phyloP scores from a whole-genome alignment of 2,888 invertebrate species.

The Drosophila gaucha region DNA sequence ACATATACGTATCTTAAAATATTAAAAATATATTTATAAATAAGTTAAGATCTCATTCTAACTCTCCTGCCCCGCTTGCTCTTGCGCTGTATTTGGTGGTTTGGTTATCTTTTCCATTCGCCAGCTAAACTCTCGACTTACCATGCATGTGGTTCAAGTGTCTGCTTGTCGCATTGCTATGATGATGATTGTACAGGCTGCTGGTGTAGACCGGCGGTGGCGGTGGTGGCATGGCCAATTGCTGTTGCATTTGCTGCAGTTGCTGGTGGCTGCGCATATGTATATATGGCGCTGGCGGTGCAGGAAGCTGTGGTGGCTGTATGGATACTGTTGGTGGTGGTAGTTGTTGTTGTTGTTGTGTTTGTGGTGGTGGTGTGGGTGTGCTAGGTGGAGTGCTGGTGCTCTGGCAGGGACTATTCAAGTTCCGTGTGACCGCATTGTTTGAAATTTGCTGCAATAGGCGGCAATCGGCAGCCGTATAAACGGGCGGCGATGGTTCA shows the following conservation, averaged over 20 bases:
- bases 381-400: slow-evolving; percentile 72
- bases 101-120: slow-evolving; percentile 23
- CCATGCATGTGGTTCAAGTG: slow-evolving; percentile 78
- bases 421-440: slow-evolving; percentile 79
- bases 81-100: slow-evolving; percentile 33
- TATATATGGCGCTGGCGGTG: slow-evolving; percentile 62
- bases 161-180: slow-evolving; percentile 56
- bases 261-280: slow-evolving; percentile 72
- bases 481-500: slow-evolving; percentile 72
- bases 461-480: slow-evolving; percentile 81
- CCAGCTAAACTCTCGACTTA: slow-evolving; percentile 69
- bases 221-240: slow-evolving; percentile 71
- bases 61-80: neutral
- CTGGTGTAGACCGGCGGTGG: slow-evolving; percentile 63
- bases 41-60: neutral
- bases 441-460: slow-evolving; percentile 81
- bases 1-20: neutral
- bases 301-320: slow-evolving; percentile 51
- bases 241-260: slow-evolving; percentile 63
- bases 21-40: too few species aligned
- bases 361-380: slow-evolving; percentile 63
- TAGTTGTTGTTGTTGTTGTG: slow-evolving; percentile 33
- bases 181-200: slow-evolving; percentile 65
- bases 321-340: slow-evolving; percentile 29
- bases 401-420: slow-evolving; percentile 74